Conservation (phyloP, 2,797 vertebrate genomes). For the Spheniscus humboldti region DNA sequence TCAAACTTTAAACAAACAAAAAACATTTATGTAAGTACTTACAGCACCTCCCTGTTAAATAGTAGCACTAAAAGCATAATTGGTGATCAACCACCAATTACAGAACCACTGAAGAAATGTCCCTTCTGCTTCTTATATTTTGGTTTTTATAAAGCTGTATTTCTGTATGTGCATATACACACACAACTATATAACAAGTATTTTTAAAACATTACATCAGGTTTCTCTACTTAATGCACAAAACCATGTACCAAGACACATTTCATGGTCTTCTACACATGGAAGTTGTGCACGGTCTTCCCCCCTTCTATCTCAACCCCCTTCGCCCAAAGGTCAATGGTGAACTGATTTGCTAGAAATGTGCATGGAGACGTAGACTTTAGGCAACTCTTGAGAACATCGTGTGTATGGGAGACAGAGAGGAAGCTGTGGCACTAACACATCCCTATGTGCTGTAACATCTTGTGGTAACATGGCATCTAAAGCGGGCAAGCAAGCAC, state of each 20-base stretch:
- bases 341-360: neutral
- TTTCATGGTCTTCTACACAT: neutral
- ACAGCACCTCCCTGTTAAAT: neutral
- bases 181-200: neutral
- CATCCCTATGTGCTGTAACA: neutral
- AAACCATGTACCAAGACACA: neutral
- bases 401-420: rapidly evolving
- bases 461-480: neutral
- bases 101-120: neutral
- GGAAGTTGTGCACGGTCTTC: neutral
- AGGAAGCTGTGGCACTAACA: neutral
- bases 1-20: neutral
- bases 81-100: neutral
- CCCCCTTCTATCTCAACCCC: neutral
- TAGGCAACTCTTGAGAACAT: neutral
- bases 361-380: rapidly evolving
- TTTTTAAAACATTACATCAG: neutral
- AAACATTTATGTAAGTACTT: neutral
- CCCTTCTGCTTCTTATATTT: neutral
- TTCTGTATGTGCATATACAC: neutral
- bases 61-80: neutral
- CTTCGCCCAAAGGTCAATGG: rapidly evolving
- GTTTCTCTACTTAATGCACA: neutral
- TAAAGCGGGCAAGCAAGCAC: neutral
- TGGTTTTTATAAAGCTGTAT: neutral